phyloP scores from a whole-genome alignment of 2,888 invertebrate species.

The Liopterus haemorrhoidalis region DNA sequence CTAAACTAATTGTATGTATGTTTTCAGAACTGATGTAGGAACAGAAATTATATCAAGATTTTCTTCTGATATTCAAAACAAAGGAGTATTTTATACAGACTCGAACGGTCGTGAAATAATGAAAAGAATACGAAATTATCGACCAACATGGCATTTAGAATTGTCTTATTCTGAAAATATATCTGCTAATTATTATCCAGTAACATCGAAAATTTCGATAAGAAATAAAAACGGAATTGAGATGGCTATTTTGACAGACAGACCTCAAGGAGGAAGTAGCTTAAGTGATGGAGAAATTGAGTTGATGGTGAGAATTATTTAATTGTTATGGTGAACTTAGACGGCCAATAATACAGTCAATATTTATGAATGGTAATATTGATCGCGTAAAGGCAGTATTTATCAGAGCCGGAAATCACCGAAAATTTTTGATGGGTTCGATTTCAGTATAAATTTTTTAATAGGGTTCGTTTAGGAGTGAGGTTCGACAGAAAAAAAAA shows the following conservation, averaged over 20 bases:
- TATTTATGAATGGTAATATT: too few species aligned
- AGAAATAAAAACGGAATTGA: slow-evolving; percentile 48
- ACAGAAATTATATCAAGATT: slow-evolving; percentile 77
- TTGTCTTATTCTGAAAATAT: slow-evolving; percentile 63
- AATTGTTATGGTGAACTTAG: too few species aligned
- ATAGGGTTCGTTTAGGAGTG: too few species aligned
- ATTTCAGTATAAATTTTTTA: too few species aligned
- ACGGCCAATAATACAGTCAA: too few species aligned
- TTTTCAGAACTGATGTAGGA: slow-evolving; percentile 53
- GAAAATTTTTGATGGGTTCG: too few species aligned
- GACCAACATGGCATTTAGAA: slow-evolving; percentile 68
- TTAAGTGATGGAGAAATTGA: slow-evolving; percentile 66
- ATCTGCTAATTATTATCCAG: slow-evolving; percentile 85
- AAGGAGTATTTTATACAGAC: slow-evolving; percentile 77
- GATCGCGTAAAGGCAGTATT: too few species aligned
- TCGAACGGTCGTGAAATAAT: slow-evolving; percentile 85
- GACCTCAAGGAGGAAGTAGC: slow-evolving; percentile 72
- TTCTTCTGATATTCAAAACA: slow-evolving; percentile 54
- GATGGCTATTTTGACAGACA: slow-evolving; percentile 59
- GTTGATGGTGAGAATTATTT: slow-evolving; percentile 56
- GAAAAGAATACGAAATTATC: slow-evolving; percentile 57
- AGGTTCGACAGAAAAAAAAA: too few species aligned
- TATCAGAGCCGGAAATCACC: too few species aligned
- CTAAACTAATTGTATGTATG: slow-evolving; percentile 1
- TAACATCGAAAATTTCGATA: slow-evolving; percentile 73